Evolutionary conservation across 2,797 vertebrate genomes (phyloP).

Genomic region (Leontopithecus rosalia): DNA sequence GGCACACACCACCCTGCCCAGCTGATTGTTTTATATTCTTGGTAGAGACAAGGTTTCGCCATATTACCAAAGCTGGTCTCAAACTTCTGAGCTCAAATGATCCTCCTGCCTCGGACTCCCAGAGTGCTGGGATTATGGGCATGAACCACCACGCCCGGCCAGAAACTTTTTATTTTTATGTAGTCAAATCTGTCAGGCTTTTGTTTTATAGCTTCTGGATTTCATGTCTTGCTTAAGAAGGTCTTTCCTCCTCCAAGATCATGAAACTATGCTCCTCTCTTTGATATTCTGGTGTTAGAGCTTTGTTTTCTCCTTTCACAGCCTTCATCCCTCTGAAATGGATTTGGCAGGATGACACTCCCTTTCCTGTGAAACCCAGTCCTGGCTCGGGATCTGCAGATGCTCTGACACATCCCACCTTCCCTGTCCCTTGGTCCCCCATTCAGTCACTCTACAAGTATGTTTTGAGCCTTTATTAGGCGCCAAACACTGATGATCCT

Average conservation of each 20-base stretch:
- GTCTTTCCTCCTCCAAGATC: constrained; percentile 49
- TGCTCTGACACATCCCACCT: not conserved
- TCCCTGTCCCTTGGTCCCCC: not conserved
- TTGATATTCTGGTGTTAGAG: constrained; percentile 66
- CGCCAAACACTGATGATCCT: not conserved
- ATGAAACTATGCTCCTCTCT: constrained; percentile 60
- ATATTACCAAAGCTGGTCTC: not conserved
- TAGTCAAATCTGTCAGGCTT: constrained; percentile 35
- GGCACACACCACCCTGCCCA: not conserved
- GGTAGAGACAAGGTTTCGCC: not conserved
- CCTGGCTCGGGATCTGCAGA: not conserved
- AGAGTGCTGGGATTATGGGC: not conserved
- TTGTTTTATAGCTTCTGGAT: constrained; percentile 66
- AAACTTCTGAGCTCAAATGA: not conserved
- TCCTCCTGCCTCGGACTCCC: not conserved
- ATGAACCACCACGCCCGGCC: not conserved
- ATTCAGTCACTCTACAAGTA: not conserved
- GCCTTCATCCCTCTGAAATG: constrained; percentile 58
- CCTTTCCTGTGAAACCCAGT: constrained; percentile 49
- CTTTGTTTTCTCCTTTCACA: constrained; percentile 59
- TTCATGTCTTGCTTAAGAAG: constrained; percentile 48
- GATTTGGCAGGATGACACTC: not conserved
- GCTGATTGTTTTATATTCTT: not conserved
- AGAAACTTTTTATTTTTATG: constrained; percentile 55
- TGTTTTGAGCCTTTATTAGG: not conserved